phyloP scores from a whole-genome alignment of 1,140 invertebrate species.

The Sinonovacula constricta region DNA sequence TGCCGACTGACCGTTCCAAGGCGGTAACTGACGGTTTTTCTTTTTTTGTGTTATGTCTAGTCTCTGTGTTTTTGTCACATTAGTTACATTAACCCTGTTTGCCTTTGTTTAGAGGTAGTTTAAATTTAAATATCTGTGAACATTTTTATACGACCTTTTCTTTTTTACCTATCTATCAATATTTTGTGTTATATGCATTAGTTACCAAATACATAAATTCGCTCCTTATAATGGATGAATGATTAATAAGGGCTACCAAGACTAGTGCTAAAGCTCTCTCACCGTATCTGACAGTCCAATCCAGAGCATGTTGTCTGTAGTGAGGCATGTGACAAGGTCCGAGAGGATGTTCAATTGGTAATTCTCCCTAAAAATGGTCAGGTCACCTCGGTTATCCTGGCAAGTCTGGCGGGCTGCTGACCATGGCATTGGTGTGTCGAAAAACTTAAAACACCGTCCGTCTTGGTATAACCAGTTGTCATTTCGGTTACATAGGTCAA shows the following conservation, averaged over 20 bases:
- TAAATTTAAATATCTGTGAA: neutral
- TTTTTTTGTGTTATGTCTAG: no score
- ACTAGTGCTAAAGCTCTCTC: neutral
- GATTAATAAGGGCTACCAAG: neutral
- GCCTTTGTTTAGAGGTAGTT: neutral
- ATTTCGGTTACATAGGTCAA: slow-evolving; percentile 30
- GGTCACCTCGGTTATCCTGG: slow-evolving; percentile 30
- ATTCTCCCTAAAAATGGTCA: slow-evolving; percentile 22
- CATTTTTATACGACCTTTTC: neutral
- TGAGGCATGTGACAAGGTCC: slow-evolving; percentile 27
- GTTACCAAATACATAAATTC: neutral
- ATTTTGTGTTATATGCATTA: neutral
- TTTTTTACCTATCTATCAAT: neutral
- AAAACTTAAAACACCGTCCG: slow-evolving; percentile 37
- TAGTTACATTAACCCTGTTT: neutral
- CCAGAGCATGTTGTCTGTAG: slow-evolving; percentile 27
- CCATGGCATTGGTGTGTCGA: slow-evolving; percentile 25
- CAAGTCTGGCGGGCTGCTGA: slow-evolving; percentile 18
- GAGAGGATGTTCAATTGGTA: slow-evolving; percentile 12
- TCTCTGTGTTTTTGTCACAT: no score
- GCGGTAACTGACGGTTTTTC: no score
- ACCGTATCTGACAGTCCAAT: slow-evolving; percentile 47
- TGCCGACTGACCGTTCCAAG: no score
- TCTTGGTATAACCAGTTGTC: slow-evolving; percentile 33
- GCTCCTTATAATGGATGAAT: neutral